These are phyloP conservation scores for Chiridota heheva DNA, from an alignment of 35 echinoderm and acorn worm species.

Conservation along the genomic window DNA sequence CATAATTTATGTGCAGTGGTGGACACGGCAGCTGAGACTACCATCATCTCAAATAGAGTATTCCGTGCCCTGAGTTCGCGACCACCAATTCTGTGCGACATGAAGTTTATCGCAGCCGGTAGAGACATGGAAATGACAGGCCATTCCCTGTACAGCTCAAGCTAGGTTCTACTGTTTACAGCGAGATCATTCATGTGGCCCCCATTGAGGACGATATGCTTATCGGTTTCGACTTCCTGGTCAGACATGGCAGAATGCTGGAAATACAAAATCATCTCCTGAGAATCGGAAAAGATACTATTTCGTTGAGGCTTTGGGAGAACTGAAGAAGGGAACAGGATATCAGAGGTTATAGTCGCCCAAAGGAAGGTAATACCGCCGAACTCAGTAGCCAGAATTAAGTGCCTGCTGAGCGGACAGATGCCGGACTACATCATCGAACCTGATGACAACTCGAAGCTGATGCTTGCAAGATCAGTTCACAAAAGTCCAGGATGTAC, in stretches of 20 bases:
- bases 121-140: too few species aligned
- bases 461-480: neutral
- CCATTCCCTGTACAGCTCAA: neutral
- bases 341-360: neutral
- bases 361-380: slow-evolving; percentile 32
- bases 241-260: neutral
- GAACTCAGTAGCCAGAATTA: slow-evolving; percentile 5
- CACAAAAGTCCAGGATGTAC: neutral
- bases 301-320: neutral
- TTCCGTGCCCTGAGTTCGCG: neutral
- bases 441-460: neutral
- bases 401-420: neutral
- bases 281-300: neutral
- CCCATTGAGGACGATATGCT: slow-evolving; percentile 42
- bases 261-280: slow-evolving; percentile 25
- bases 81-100: neutral
- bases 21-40: slow-evolving; percentile 36
- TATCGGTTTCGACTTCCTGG: slow-evolving; percentile 25
- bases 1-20: neutral
- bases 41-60: slow-evolving; percentile 10
- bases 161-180: slow-evolving; percentile 6
- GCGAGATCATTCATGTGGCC: neutral
- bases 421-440: slow-evolving; percentile 15
- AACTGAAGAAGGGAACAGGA: neutral
- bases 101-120: slow-evolving; percentile 11